Evolutionary conservation across 2,113 vertebrate species (phyloP).

Genomic region (Protomyctophum bolini): DNA sequence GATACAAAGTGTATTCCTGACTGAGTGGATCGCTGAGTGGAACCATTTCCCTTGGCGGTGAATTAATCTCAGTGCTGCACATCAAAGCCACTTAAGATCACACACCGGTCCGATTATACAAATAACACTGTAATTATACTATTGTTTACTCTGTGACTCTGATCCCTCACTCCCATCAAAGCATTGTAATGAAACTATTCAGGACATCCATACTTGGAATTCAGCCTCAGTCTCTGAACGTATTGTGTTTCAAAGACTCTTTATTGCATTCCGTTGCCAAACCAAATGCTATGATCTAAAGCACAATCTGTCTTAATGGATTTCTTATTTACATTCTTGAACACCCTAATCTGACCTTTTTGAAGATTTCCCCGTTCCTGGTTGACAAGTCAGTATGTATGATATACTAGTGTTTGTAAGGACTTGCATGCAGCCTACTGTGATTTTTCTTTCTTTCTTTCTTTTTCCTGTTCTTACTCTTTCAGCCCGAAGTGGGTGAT

Average conservation of each 20-base stretch:
- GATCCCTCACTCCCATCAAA: too few species aligned
- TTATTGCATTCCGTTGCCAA: conserved; percentile 17
- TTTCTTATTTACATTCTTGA: conserved; percentile 52
- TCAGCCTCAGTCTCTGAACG: background rate
- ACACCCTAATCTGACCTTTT: conserved; percentile 59
- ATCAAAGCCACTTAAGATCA: conserved; percentile 9
- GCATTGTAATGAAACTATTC: background rate
- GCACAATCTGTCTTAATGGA: conserved; percentile 71
- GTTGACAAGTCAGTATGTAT: conserved; percentile 71
- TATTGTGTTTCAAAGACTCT: conserved; percentile 3
- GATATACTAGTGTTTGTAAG: conserved; percentile 73
- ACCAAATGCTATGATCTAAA: conserved; percentile 55
- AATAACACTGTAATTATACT: background rate
- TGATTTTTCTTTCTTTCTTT: conserved; percentile 38
- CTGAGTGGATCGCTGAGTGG: conserved; percentile 12
- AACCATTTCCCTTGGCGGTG: background rate
- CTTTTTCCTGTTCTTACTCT: conserved; percentile 54
- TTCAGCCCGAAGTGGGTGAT: conserved; percentile 51
- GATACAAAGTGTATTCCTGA: background rate
- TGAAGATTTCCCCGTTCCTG: conserved; percentile 53
- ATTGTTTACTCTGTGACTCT: background rate
- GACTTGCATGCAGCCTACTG: conserved; percentile 63
- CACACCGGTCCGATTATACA: conserved; percentile 1
- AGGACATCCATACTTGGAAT: conserved; percentile 9
- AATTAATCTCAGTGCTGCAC: background rate